These are phyloP conservation scores for Notocelia uddmanniana DNA, from an alignment of 2,888 invertebrate genomes.

Conservation along the genomic window DNA sequence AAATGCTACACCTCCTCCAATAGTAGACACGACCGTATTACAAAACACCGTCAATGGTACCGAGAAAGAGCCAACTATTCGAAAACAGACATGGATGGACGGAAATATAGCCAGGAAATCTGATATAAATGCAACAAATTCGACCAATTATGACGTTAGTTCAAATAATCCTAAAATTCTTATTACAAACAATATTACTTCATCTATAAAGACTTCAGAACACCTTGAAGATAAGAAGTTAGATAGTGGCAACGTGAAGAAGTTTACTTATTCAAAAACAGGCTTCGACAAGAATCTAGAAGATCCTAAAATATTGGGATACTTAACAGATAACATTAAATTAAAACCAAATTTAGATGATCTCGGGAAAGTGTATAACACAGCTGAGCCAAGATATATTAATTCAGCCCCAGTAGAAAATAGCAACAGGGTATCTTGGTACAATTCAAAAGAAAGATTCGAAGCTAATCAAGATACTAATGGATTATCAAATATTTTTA, in stretches of 20 bases:
- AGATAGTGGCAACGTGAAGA: not conserved
- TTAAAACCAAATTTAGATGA: not conserved
- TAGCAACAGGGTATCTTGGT: not conserved
- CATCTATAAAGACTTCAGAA: not conserved
- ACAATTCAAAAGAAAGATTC: not conserved
- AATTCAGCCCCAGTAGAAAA: conserved; percentile 4
- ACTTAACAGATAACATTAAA: not conserved
- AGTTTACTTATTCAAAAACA: not conserved
- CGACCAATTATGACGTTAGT: not conserved
- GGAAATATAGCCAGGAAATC: not conserved
- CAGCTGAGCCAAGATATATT: not conserved
- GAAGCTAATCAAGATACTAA: not conserved
- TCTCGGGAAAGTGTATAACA: not conserved
- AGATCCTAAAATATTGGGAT: not conserved
- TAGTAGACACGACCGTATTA: not conserved
- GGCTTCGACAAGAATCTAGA: not conserved
- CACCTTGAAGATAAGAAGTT: not conserved
- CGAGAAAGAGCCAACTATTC: not conserved
- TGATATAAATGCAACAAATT: not conserved
- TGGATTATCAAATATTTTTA: conserved; percentile 3
- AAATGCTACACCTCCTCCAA: conserved; percentile 20
- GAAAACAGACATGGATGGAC: not conserved
- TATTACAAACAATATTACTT: not conserved
- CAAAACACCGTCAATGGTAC: not conserved
- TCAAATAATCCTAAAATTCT: conserved; percentile 13